Conservation (phyloP, 2,888 invertebrate genomes). For the Limenitis camilla region DNA sequence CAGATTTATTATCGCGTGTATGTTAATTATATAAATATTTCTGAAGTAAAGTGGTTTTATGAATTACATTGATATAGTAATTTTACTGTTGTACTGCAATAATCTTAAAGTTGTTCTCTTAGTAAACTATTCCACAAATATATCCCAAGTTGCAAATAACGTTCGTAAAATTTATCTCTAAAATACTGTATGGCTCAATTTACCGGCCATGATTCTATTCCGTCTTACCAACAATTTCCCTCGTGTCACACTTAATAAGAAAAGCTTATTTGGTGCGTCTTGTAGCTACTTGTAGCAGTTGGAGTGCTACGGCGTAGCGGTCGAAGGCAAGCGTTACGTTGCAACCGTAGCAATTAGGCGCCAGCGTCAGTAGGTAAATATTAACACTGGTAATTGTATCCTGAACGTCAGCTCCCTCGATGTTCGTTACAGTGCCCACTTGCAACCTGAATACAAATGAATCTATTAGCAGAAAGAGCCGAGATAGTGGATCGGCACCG, state of each 20-base stretch:
- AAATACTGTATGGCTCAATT: conserved; percentile 5
- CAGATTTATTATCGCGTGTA: no score
- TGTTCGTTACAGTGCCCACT: conserved; percentile 69
- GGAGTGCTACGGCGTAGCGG: neutral
- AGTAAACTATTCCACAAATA: neutral
- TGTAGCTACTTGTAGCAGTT: neutral
- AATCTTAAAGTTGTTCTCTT: neutral
- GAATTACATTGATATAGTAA: no score
- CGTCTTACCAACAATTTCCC: conserved; percentile 5
- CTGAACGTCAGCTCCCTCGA: conserved; percentile 64
- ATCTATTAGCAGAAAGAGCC: conserved; percentile 66
- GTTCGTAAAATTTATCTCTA: neutral
- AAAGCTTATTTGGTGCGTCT: conserved; percentile 8
- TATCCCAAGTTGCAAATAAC: neutral
- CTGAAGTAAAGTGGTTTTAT: neutral
- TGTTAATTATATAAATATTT: neutral
- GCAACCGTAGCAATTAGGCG: conserved; percentile 61
- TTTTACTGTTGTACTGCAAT: no score
- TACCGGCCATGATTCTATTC: conserved; percentile 10
- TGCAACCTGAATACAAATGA: conserved; percentile 72
- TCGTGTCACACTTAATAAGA: conserved; percentile 9
- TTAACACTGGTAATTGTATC: conserved; percentile 71
- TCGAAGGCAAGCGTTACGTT: conserved; percentile 31
- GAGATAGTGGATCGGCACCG: conserved; percentile 56
- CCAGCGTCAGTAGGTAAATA: conserved; percentile 70